These are phyloP conservation scores for Euura saliciscinereae DNA, from an alignment of 1,140 invertebrate genomes.

Conservation along the genomic window DNA sequence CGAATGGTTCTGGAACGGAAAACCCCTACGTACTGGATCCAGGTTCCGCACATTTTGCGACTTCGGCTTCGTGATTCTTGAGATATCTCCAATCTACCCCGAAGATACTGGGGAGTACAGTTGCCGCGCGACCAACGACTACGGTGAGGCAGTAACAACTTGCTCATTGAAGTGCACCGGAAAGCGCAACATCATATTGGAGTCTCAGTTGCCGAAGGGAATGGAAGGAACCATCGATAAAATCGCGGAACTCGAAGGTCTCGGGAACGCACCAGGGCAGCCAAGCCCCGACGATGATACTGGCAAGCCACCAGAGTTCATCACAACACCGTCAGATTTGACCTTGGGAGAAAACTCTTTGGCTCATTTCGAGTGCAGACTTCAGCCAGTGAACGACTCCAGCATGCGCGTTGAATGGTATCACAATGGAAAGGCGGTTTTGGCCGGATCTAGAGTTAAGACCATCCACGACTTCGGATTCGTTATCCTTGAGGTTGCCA, in stretches of 20 bases:
- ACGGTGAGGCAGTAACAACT: slow-evolving; percentile 92
- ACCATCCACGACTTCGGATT: slow-evolving; percentile 94
- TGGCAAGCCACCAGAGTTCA: slow-evolving; percentile 91
- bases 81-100: slow-evolving; percentile 94
- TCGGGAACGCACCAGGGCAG: slow-evolving; percentile 69
- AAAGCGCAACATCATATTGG: slow-evolving; percentile 89
- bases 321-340: slow-evolving; percentile 85
- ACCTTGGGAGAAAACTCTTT: slow-evolving; percentile 86
- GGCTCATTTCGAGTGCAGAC: slow-evolving; percentile 90
- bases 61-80: slow-evolving; percentile 92
- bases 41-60: slow-evolving; percentile 94
- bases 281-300: slow-evolving; percentile 78
- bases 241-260: slow-evolving; percentile 90
- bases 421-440: slow-evolving; percentile 91
- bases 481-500: slow-evolving; percentile 89
- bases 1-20: slow-evolving; percentile 95
- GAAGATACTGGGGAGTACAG: slow-evolving; percentile 94
- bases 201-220: slow-evolving; percentile 89
- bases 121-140: slow-evolving; percentile 87
- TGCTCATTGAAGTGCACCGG: slow-evolving; percentile 89
- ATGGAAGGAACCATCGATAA: slow-evolving; percentile 94
- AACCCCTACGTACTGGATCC: slow-evolving; percentile 86
- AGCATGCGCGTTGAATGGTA: slow-evolving; percentile 96
- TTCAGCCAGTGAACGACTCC: slow-evolving; percentile 90
- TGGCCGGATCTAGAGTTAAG: slow-evolving; percentile 86